These are phyloP conservation scores for Tragopan temminckii DNA, from an alignment of 2,797 vertebrate genomes.

Conservation along the genomic window DNA sequence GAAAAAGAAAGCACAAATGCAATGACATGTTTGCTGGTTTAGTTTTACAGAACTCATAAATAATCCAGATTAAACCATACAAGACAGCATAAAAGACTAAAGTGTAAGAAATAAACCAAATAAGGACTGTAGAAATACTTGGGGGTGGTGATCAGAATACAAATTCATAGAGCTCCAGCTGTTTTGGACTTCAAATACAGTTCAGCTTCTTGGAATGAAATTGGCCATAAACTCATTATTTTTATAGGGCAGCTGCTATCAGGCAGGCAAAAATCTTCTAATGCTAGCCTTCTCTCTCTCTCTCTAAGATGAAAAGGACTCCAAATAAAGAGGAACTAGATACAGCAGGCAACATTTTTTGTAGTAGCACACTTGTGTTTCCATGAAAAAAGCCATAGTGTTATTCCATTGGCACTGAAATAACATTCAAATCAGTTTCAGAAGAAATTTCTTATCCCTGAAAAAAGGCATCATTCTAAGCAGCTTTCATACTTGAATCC, in stretches of 20 bases:
- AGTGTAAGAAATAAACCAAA: slow-evolving; percentile 2
- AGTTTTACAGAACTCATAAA: slow-evolving; percentile 50
- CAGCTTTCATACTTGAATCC: slow-evolving; percentile 76
- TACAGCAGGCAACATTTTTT: slow-evolving; percentile 75
- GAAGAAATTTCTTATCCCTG: slow-evolving; percentile 83
- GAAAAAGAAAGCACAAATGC: slow-evolving; percentile 25
- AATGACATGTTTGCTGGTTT: slow-evolving; percentile 28
- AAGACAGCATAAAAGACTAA: slow-evolving; percentile 16
- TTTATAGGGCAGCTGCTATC: slow-evolving; percentile 51
- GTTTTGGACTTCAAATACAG: not conserved
- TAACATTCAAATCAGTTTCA: slow-evolving; percentile 81
- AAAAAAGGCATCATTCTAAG: slow-evolving; percentile 84
- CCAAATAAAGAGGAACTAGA: slow-evolving; percentile 62
- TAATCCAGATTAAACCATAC: slow-evolving; percentile 31
- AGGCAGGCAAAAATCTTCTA: slow-evolving; percentile 51
- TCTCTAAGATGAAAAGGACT: slow-evolving; percentile 58
- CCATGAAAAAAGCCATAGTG: slow-evolving; percentile 76
- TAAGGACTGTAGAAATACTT: slow-evolving; percentile 29
- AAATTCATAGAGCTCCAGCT: slow-evolving; percentile 36
- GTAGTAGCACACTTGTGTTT: slow-evolving; percentile 76
- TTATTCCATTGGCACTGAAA: slow-evolving; percentile 83
- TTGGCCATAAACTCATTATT: slow-evolving; percentile 4
- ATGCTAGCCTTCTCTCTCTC: slow-evolving; percentile 30
- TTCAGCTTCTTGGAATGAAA: slow-evolving; percentile 60
- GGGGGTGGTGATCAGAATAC: slow-evolving; percentile 16